Percentiles rank a stretch among this genome's conserved stretches.
Conservation (phyloP, 2,797 vertebrate species). For the Falco berigora region DNA sequence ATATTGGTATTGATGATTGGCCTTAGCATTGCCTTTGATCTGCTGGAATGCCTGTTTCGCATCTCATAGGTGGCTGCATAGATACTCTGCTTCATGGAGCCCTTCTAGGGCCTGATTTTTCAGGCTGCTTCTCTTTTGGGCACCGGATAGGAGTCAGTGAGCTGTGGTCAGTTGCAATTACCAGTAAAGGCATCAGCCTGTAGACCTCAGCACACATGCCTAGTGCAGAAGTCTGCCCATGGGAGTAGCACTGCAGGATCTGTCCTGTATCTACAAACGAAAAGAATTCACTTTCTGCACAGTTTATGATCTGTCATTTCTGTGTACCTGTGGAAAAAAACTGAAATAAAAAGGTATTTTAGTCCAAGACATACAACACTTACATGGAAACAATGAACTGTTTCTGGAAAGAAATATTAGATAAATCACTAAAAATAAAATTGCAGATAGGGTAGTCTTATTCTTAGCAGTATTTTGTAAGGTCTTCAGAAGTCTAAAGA, state of each 20-base stretch:
- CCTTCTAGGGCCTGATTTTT: not conserved
- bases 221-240: not conserved
- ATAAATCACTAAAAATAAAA: not conserved
- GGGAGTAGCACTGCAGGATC: not conserved
- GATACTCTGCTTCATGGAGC: not conserved
- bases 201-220: not conserved
- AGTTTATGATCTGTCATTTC: not conserved
- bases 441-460: not conserved
- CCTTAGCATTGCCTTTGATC: not conserved
- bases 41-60: not conserved
- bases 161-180: not conserved
- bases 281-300: not conserved
- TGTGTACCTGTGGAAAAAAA: not conserved
- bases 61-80: not conserved
- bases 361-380: not conserved
- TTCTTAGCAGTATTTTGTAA: not conserved
- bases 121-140: not conserved
- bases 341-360: not conserved
- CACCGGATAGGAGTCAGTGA: not conserved
- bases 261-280: not conserved
- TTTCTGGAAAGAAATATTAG: not conserved
- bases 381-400: not conserved
- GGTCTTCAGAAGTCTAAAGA: not conserved
- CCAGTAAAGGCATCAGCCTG: not conserved
- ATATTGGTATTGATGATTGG: not conserved